Evolutionary conservation across 2,113 vertebrate genomes (phyloP).

Genomic region (Phyllostomus hastatus): DNA sequence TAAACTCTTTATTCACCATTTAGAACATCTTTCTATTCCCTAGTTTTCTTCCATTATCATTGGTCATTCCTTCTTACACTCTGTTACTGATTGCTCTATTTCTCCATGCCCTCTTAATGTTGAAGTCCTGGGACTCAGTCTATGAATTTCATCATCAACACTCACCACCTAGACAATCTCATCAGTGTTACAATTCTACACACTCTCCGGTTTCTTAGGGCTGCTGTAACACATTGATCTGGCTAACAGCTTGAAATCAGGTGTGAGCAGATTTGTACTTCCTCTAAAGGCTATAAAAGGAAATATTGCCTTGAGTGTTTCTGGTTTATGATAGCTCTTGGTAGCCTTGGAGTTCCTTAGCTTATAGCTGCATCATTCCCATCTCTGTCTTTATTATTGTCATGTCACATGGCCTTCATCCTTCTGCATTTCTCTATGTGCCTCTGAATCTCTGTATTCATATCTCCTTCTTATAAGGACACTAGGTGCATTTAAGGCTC

Average conservation of each 20-base stretch:
- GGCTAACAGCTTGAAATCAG: neutral
- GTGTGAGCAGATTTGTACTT: neutral
- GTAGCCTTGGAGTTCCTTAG: neutral
- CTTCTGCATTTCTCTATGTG: neutral
- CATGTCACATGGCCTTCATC: too few relatives aligned
- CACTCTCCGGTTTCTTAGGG: neutral
- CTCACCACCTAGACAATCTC: neutral
- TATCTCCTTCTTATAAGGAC: neutral
- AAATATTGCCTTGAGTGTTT: neutral
- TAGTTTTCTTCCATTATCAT: neutral
- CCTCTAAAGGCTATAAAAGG: neutral
- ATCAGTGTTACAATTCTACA: neutral
- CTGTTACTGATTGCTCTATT: neutral
- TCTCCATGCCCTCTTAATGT: neutral
- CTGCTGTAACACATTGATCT: neutral
- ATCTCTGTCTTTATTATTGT: neutral
- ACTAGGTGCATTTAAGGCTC: neutral
- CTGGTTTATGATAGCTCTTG: neutral
- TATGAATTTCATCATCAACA: neutral
- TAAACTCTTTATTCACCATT: neutral
- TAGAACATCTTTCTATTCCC: neutral
- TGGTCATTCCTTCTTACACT: neutral
- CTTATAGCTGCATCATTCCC: accelerated
- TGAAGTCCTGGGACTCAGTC: neutral
- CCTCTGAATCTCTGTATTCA: neutral